Conservation (phyloP, 2,113 vertebrate species). For the Rynchops niger region DNA sequence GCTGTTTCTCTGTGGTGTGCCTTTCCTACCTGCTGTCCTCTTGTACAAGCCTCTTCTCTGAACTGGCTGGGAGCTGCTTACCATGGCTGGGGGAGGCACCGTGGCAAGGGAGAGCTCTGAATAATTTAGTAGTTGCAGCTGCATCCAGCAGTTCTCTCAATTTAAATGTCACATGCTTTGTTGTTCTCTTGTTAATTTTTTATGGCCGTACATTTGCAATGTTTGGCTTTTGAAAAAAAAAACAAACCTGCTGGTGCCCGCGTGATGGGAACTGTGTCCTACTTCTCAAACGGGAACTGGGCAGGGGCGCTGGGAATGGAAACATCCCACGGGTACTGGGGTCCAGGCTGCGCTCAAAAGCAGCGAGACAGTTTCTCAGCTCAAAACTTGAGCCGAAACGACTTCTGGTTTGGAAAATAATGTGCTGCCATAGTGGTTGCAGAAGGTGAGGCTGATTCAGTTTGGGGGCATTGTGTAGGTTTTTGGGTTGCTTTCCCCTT, state of each 20-base stretch:
- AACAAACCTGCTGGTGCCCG: background rate
- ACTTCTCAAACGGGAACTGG: background rate
- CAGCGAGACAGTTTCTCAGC: background rate
- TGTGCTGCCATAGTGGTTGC: background rate
- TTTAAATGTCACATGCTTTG: background rate
- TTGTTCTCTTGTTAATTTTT: slow-evolving; percentile 8
- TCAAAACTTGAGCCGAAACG: background rate
- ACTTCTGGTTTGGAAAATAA: background rate
- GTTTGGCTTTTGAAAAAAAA: background rate
- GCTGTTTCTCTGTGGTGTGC: background rate
- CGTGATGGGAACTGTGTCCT: background rate
- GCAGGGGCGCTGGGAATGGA: background rate
- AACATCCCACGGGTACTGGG: background rate
- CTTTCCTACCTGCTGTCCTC: background rate
- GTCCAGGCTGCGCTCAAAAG: background rate
- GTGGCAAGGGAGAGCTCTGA: background rate
- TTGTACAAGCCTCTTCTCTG: background rate
- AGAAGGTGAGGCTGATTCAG: background rate
- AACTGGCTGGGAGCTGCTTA: background rate
- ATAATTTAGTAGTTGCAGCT: slow-evolving; percentile 49
- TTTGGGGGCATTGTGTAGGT: background rate
- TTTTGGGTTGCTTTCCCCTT: background rate
- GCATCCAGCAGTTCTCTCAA: slow-evolving; percentile 11
- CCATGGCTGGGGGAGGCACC: rapidly evolving
- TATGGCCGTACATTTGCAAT: background rate